These are phyloP conservation scores for Cheirogaleus major DNA, from an alignment of 2,797 vertebrate genomes.

Conservation along the genomic window DNA sequence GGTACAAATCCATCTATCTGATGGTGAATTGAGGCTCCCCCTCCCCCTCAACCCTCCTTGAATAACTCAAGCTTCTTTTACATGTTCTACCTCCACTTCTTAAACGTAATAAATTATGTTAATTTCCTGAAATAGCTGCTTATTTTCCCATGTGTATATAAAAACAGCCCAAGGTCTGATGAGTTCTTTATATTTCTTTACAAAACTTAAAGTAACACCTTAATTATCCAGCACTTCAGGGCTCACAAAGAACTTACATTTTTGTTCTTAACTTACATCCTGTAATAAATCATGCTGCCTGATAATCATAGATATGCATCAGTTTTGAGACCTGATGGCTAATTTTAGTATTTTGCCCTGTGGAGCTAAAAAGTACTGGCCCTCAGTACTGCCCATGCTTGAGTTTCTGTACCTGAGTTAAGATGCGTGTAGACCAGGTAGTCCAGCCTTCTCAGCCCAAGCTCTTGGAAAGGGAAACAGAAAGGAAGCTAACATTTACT, in stretches of 20 bases:
- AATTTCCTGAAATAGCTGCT: background rate
- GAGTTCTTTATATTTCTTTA: background rate
- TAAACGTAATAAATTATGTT: background rate
- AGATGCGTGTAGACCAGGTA: background rate
- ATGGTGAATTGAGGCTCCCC: background rate
- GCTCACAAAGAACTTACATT: background rate
- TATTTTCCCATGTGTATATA: background rate
- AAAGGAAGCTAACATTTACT: background rate
- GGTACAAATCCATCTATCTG: background rate
- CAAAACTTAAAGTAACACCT: background rate
- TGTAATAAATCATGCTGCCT: background rate
- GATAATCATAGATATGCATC: background rate
- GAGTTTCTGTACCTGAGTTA: background rate
- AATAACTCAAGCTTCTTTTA: background rate
- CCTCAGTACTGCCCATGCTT: background rate
- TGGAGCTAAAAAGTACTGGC: background rate
- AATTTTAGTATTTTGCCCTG: background rate
- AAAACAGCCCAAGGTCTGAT: background rate
- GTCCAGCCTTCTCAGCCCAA: background rate
- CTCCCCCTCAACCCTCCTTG: background rate
- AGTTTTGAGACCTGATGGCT: background rate
- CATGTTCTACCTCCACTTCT: background rate
- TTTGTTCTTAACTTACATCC: background rate
- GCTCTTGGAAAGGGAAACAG: background rate
- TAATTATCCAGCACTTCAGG: background rate